Evolutionary conservation across 2,113 vertebrate genomes (phyloP).

Genomic region (Indicator maculatus): DNA sequence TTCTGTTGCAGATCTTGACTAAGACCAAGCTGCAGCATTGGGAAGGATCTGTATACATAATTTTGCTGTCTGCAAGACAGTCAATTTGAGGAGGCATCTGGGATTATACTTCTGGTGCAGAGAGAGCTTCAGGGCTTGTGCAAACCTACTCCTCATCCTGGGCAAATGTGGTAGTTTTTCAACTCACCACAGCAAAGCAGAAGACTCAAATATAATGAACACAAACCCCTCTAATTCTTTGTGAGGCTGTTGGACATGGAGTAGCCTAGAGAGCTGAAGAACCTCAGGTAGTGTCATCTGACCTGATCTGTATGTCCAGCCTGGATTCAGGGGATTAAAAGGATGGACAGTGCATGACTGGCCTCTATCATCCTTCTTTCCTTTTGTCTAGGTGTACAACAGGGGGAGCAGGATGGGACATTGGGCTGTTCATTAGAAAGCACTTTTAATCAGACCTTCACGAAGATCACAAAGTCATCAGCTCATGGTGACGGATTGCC

Average conservation of each 20-base stretch:
- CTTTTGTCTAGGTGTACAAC: not conserved
- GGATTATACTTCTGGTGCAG: not conserved
- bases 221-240: not conserved
- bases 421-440: constrained; percentile 60
- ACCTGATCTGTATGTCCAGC: not conserved
- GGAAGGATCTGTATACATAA: not conserved
- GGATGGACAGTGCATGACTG: not conserved
- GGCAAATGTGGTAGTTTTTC: too few relatives aligned
- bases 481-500: constrained; percentile 62
- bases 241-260: not conserved
- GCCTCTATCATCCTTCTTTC: not conserved
- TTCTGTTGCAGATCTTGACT: not conserved
- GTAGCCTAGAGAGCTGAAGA: not conserved
- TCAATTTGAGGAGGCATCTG: not conserved
- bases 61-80: not conserved
- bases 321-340: not conserved
- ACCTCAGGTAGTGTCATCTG: not conserved
- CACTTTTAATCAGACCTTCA: constrained; percentile 72
- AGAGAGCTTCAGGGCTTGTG: not conserved
- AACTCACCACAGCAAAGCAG: not conserved
- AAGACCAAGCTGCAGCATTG: not conserved
- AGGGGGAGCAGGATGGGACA: constrained; percentile 15
- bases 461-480: constrained; percentile 74
- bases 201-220: not conserved
- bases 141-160: not conserved